Evolutionary conservation across 2,888 invertebrate species (phyloP).

Genomic region (Phoronis australis): DNA sequence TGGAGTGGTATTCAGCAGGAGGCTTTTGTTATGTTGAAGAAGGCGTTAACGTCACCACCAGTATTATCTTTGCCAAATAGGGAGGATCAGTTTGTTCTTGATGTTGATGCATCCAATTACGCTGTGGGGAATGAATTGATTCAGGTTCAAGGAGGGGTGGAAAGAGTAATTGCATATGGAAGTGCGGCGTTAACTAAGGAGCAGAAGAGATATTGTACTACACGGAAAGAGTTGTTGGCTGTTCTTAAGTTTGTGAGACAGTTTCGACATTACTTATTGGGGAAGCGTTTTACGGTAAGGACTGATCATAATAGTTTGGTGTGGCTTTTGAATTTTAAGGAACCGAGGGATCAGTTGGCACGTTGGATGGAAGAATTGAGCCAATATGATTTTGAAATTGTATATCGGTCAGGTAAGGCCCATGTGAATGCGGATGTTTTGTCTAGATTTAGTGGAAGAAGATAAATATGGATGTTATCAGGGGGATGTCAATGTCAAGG

Average conservation of each 20-base stretch:
- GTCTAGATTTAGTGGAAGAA: constrained; percentile 1
- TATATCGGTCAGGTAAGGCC: constrained; percentile 9
- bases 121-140: constrained; percentile 9
- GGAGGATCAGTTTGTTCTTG: constrained; percentile 2
- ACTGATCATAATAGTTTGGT: constrained; percentile 9
- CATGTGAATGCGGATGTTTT: constrained; percentile 12
- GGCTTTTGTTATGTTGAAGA: background rate
- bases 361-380: constrained; percentile 10
- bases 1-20: background rate
- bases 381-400: constrained; percentile 11
- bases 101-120: constrained; percentile 8
- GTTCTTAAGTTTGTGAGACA: constrained; percentile 7
- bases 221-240: constrained; percentile 12
- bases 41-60: background rate
- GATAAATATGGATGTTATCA: no score
- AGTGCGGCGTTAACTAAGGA: background rate
- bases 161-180: constrained; percentile 4
- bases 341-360: constrained; percentile 9
- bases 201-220: constrained; percentile 13
- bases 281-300: constrained; percentile 6
- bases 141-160: constrained; percentile 7
- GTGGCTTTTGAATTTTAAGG: constrained; percentile 8
- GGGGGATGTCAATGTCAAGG: background rate
- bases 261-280: constrained; percentile 11
- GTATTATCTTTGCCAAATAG: background rate